Conservation (phyloP, 2,888 invertebrate species). For the Pterostichus niger region DNA sequence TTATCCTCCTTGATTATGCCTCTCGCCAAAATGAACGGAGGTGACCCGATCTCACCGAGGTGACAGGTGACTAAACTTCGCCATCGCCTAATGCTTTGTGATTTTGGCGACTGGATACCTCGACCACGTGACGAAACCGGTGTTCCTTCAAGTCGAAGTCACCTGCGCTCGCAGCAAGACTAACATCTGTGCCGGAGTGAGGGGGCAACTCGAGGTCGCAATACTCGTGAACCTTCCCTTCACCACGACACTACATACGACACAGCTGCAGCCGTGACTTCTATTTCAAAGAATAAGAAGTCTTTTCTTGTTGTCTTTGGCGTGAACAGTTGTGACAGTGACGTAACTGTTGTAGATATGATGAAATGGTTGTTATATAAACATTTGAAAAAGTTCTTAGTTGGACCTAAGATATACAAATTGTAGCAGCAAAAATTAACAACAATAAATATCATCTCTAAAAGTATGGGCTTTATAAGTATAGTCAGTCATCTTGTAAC, state of each 20-base stretch:
- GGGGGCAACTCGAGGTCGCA: constrained; percentile 16
- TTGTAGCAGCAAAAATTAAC: no score
- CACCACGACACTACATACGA: constrained; percentile 2
- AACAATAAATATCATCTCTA: no score
- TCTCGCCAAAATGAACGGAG: no score
- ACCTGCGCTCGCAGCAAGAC: neutral
- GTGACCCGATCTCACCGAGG: no score
- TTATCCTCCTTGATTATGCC: no score
- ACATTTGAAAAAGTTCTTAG: neutral
- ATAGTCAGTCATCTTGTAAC: no score
- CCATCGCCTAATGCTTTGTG: no score
- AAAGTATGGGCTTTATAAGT: no score
- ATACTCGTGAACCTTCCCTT: constrained; percentile 8
- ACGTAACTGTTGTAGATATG: neutral
- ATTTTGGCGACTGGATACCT: neutral
- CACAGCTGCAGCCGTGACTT: constrained; percentile 4
- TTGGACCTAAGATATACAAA: neutral
- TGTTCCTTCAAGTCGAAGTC: constrained; percentile 7
- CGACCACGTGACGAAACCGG: constrained; percentile 13
- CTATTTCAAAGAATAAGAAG: neutral
- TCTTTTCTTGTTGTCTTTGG: no score
- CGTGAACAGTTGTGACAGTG: constrained; percentile 6
- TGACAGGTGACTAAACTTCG: no score
- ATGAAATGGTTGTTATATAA: neutral
- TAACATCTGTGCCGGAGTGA: neutral